A percentile compares a stretch with the other conserved stretches of the same genome.
Conservation (phyloP, 2,797 vertebrate genomes). For the Diplodus sargus region DNA sequence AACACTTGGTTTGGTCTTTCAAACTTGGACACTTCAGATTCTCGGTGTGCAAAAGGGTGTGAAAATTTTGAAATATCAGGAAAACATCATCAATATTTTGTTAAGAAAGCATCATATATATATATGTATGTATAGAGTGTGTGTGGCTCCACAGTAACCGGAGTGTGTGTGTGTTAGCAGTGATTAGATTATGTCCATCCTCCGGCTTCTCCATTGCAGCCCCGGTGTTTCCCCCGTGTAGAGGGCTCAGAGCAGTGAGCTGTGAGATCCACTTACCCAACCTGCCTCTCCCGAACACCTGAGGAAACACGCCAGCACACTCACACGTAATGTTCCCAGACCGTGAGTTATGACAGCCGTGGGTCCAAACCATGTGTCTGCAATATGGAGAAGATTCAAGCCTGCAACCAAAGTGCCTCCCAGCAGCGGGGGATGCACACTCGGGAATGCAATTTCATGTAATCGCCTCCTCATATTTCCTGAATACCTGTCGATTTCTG, state of each 20-base stretch:
- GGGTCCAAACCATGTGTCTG: conserved; percentile 14
- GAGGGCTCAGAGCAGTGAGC: conserved; percentile 25
- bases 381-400: conserved; percentile 31
- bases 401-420: conserved; percentile 31
- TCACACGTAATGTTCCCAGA: conserved; percentile 22
- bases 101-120: too few relatives aligned
- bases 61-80: background rate
- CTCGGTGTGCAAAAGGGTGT: background rate
- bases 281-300: conserved; percentile 37
- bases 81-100: background rate
- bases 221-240: background rate
- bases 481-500: conserved; percentile 37
- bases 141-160: conserved; percentile 6
- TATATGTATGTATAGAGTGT: background rate
- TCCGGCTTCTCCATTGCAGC: conserved; percentile 15
- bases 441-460: conserved; percentile 24
- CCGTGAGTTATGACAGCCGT: conserved; percentile 14
- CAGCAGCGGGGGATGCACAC: conserved; percentile 21
- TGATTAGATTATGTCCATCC: conserved; percentile 44
- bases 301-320: conserved; percentile 28
- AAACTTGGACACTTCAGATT: background rate
- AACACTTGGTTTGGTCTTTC: background rate
- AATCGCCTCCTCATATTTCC: conserved; percentile 35
- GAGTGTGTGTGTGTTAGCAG: conserved; percentile 12
- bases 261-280: conserved; percentile 44